phyloP scores from a whole-genome alignment of 2,113 vertebrate species.

The Vidua macroura region DNA sequence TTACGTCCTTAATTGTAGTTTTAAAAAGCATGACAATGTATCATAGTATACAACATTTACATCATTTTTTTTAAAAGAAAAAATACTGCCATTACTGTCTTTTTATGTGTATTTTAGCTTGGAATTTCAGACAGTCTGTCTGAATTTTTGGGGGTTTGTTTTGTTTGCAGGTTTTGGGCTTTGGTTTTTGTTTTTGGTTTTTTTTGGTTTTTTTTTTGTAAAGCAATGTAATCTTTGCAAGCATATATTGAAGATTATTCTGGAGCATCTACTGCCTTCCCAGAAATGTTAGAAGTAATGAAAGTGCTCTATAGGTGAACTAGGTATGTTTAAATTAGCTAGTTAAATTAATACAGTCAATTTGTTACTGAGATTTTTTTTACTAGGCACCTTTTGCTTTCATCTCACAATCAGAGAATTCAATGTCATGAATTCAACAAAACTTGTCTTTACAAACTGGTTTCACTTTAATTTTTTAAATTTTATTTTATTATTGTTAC shows the following conservation, averaged over 20 bases:
- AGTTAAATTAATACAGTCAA: constrained; percentile 67
- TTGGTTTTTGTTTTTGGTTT: too few relatives aligned
- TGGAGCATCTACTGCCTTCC: constrained; percentile 78
- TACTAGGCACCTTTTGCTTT: constrained; percentile 67
- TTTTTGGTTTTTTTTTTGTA: not conserved
- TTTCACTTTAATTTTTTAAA: not conserved
- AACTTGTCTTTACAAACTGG: constrained; percentile 60
- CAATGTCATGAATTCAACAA: constrained; percentile 21
- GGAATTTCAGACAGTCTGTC: constrained; percentile 64
- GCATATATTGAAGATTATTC: constrained; percentile 76
- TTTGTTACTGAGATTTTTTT: constrained; percentile 54
- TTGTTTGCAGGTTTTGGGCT: not conserved
- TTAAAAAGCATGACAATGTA: constrained; percentile 82
- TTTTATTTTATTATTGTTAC: not conserved
- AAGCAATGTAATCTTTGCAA: constrained; percentile 76
- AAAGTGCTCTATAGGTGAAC: constrained; percentile 73
- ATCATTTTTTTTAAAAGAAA: constrained; percentile 73
- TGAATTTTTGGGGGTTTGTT: not conserved
- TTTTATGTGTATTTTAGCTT: constrained; percentile 76
- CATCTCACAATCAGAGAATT: constrained; percentile 71
- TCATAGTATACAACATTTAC: constrained; percentile 79
- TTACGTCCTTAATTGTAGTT: constrained; percentile 76
- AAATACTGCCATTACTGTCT: constrained; percentile 75
- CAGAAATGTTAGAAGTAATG: constrained; percentile 74
- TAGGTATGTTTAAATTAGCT: constrained; percentile 70